Conservation (phyloP, 1,140 invertebrate genomes). For the Spodoptera frugiperda region DNA sequence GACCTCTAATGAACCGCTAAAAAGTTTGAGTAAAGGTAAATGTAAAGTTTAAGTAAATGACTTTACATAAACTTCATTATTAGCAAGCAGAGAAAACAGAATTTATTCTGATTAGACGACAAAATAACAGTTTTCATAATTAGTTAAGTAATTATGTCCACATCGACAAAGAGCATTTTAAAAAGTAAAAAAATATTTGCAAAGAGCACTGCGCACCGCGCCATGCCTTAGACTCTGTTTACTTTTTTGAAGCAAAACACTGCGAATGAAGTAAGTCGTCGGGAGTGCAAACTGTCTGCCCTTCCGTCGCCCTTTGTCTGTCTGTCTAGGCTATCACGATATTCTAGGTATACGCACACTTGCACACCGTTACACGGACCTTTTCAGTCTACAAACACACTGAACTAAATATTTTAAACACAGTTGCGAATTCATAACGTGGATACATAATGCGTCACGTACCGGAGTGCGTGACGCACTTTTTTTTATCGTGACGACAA, state of each 20-base stretch:
- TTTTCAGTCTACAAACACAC: slow-evolving; percentile 28
- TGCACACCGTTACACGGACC: slow-evolving; percentile 26
- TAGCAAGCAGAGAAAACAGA: neutral
- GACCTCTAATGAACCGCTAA: neutral
- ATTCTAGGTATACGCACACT: slow-evolving; percentile 34
- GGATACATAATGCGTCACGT: slow-evolving; percentile 1
- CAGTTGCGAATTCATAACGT: slow-evolving; percentile 8
- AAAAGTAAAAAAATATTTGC: neutral
- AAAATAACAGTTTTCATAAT: too few species aligned
- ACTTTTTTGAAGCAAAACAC: slow-evolving; percentile 26
- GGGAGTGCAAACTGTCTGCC: slow-evolving; percentile 55
- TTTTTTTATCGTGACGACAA: too few species aligned
- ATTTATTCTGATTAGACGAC: too few species aligned
- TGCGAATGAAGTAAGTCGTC: slow-evolving; percentile 33
- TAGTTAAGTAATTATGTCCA: too few species aligned
- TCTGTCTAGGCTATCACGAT: slow-evolving; percentile 42
- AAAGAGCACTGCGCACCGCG: neutral
- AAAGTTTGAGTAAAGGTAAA: too few species aligned
- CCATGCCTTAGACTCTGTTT: slow-evolving; percentile 20
- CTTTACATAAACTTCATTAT: too few species aligned
- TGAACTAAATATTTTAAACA: slow-evolving; percentile 30
- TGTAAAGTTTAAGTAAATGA: too few species aligned
- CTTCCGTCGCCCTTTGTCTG: slow-evolving; percentile 58
- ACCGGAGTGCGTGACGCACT: neutral
- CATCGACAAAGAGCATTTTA: too few species aligned